Percentiles rank a stretch among this genome's conserved stretches.
phyloP scores from a whole-genome alignment of 2,888 invertebrate genomes.

The Tenthredo livida region DNA sequence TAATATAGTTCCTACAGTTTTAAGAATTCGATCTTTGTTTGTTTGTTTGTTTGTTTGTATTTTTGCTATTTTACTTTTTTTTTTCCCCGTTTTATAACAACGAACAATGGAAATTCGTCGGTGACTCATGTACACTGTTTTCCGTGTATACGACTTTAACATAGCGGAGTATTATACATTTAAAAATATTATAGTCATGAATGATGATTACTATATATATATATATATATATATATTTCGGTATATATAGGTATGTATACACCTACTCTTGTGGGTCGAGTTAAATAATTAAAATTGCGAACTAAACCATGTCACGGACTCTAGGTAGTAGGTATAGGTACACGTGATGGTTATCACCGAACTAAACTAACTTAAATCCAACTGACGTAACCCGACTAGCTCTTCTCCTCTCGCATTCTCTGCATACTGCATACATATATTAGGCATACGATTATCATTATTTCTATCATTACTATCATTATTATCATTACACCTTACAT shows the following conservation, averaged over 20 bases:
- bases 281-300: slow-evolving; percentile 40
- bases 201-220: neutral
- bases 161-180: neutral
- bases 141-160: neutral
- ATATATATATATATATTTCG: too few species aligned
- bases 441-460: too few species aligned
- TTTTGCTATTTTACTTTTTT: neutral
- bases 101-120: slow-evolving; percentile 1
- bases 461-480: too few species aligned
- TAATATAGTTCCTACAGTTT: neutral
- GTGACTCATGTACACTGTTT: neutral
- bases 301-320: slow-evolving; percentile 46
- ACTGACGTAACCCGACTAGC: slow-evolving; percentile 14
- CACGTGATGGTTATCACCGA: neutral
- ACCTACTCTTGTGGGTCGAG: neutral
- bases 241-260: neutral
- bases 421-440: too few species aligned
- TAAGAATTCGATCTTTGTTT: neutral
- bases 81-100: neutral
- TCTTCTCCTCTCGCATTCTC: too few species aligned
- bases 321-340: neutral
- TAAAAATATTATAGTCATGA: neutral
- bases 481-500: too few species aligned
- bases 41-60: neutral
- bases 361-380: slow-evolving; percentile 1